Conservation (phyloP, 2,113 vertebrate species). For the Psilopogon haemacephalus region DNA sequence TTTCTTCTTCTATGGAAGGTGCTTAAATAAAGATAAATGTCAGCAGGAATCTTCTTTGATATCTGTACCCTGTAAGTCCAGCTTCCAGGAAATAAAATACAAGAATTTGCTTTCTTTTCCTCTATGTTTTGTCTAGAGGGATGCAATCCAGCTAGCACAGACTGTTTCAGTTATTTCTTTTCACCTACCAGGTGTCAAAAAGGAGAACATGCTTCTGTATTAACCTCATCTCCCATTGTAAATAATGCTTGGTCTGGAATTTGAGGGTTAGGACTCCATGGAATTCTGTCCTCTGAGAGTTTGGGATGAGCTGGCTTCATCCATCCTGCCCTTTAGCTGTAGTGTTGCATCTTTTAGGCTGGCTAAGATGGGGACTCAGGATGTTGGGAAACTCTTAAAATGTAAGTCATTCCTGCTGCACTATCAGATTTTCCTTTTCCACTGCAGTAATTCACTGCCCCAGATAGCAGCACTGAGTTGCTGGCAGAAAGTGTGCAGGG, state of each 20-base stretch:
- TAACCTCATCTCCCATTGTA: neutral
- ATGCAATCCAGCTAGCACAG: neutral
- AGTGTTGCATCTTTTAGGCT: neutral
- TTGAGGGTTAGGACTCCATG: neutral
- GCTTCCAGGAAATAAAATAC: neutral
- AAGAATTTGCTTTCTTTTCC: neutral
- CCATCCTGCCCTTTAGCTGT: neutral
- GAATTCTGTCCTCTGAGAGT: neutral
- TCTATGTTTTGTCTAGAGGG: neutral
- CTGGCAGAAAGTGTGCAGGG: neutral
- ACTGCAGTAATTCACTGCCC: fast-evolving
- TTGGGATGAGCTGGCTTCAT: neutral
- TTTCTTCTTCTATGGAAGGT: neutral
- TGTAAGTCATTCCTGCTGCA: neutral
- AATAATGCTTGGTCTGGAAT: neutral
- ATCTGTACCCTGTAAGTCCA: neutral
- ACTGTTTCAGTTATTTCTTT: neutral
- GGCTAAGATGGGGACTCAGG: neutral
- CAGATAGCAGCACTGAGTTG: neutral
- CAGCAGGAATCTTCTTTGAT: neutral
- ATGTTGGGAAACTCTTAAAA: neutral
- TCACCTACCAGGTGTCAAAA: neutral
- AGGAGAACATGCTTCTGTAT: neutral
- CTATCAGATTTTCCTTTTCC: neutral
- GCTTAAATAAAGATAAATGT: neutral